phyloP scores from a whole-genome alignment of 2,113 vertebrate genomes.

The Saimiri boliviensis region DNA sequence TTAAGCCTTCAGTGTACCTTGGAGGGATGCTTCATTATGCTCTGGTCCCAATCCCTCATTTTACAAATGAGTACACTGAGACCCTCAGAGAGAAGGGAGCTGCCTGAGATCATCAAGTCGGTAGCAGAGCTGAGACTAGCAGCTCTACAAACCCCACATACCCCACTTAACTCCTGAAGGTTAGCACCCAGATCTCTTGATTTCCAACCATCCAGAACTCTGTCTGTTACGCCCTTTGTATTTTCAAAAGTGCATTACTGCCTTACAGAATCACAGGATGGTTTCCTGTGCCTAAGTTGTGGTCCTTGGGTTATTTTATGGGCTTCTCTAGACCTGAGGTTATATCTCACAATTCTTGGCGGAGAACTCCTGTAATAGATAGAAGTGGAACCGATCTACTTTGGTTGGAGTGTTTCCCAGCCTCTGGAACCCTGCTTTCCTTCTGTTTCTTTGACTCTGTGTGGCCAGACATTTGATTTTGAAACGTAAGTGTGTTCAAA shows the following conservation, averaged over 20 bases:
- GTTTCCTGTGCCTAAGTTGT: neutral
- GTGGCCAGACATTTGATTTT: neutral
- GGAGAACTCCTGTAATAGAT: slow-evolving; percentile 37
- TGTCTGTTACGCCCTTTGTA: accelerated
- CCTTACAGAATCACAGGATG: neutral
- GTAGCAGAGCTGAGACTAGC: neutral
- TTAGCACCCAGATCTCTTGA: neutral
- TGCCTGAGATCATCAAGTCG: neutral
- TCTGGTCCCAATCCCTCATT: neutral
- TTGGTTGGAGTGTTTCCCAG: neutral
- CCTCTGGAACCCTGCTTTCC: neutral
- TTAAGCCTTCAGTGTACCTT: neutral
- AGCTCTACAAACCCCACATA: too few species aligned
- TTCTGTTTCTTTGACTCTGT: neutral
- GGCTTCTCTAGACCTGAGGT: neutral
- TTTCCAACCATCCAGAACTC: neutral
- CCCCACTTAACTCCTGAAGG: too few species aligned
- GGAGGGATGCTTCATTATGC: neutral
- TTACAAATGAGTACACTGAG: slow-evolving; percentile 1
- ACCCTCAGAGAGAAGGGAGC: neutral
- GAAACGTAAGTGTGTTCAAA: neutral
- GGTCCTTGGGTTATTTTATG: neutral
- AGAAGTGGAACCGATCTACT: neutral
- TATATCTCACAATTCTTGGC: neutral
- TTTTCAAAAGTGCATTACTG: too few species aligned